phyloP scores from a whole-genome alignment of 2,797 vertebrate genomes.

The Heterohyrax brucei region DNA sequence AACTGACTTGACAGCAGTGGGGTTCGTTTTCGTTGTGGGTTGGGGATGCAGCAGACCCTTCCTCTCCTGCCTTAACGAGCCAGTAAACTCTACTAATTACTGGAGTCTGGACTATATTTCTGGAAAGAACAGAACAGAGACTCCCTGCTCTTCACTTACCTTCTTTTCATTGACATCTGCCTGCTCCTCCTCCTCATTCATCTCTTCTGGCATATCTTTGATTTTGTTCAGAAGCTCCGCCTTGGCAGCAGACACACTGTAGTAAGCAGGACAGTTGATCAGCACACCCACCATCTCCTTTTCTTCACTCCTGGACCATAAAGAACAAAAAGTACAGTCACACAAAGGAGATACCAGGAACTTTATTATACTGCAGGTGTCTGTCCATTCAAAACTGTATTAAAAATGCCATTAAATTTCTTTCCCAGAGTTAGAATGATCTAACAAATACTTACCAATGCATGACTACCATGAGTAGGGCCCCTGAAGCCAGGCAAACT shows the following conservation, averaged over 20 bases:
- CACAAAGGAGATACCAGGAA: not conserved
- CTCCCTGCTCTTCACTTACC: slow-evolving; percentile 42
- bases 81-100: not conserved
- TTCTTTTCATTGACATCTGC: slow-evolving; percentile 92
- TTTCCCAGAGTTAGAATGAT: not conserved
- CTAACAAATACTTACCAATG: not conserved
- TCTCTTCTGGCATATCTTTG: slow-evolving; percentile 90
- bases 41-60: not conserved
- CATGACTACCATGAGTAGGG: not conserved
- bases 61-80: not conserved
- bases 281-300: slow-evolving; percentile 81
- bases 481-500: not conserved
- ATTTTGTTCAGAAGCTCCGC: slow-evolving; percentile 90
- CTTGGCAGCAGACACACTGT: slow-evolving; percentile 91
- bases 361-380: not conserved
- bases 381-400: not conserved
- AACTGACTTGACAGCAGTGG: no score
- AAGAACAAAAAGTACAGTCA: slow-evolving; percentile 58
- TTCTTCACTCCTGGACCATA: slow-evolving; percentile 90
- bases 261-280: slow-evolving; percentile 90
- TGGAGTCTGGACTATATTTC: not conserved
- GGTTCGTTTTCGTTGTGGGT: no score
- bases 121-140: not conserved
- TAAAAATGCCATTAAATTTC: not conserved
- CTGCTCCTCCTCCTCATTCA: slow-evolving; percentile 90